These are phyloP conservation scores for Plotosus lineatus DNA, from an alignment of 2,113 vertebrate genomes.

Conservation along the genomic window DNA sequence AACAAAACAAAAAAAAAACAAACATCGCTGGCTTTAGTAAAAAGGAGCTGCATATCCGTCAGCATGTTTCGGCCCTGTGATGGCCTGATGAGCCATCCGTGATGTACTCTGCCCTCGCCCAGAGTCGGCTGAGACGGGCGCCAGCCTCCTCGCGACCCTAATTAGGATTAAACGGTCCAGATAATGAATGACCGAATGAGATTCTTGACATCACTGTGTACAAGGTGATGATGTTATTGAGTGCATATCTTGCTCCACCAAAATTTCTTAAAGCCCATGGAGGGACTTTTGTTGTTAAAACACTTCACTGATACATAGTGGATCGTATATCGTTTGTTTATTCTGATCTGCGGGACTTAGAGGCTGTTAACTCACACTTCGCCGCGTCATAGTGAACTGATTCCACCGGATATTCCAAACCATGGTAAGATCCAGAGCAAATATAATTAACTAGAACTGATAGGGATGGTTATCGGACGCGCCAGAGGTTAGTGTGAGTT, in stretches of 20 bases:
- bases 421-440: neutral
- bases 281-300: neutral
- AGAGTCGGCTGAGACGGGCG: too few species aligned
- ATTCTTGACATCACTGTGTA: neutral
- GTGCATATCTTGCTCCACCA: neutral
- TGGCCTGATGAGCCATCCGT: too few species aligned
- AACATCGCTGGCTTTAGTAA: too few species aligned
- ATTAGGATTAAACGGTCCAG: too few species aligned
- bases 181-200: too few species aligned
- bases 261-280: neutral
- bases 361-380: neutral
- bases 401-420: neutral
- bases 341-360: neutral
- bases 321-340: neutral
- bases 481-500: neutral
- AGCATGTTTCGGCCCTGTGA: too few species aligned
- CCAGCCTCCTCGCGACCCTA: too few species aligned
- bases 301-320: neutral
- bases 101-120: too few species aligned
- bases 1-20: too few species aligned
- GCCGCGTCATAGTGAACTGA: neutral
- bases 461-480: neutral
- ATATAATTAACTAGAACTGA: conserved; percentile 1
- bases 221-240: neutral
- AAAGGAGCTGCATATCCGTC: too few species aligned